Conservation (phyloP, 1,140 invertebrate genomes). For the Vanessa tameamea region DNA sequence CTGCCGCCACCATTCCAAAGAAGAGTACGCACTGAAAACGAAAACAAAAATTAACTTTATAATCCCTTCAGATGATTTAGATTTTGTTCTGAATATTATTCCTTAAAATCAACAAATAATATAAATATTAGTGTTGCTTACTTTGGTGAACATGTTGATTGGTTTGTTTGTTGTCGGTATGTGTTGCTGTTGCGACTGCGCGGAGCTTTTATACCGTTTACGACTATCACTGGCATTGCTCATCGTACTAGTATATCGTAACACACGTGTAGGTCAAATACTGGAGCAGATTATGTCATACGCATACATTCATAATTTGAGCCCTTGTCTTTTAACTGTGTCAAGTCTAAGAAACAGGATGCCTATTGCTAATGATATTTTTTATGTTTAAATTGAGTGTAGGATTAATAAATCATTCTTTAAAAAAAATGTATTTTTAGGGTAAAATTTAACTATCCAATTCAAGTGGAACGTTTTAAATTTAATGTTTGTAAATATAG, state of each 20-base stretch:
- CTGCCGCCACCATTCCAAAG: slow-evolving; percentile 56
- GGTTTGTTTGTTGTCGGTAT: slow-evolving; percentile 49
- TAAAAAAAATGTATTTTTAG: not conserved
- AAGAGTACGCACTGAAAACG: slow-evolving; percentile 59
- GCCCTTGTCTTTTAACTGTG: slow-evolving; percentile 23
- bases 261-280: slow-evolving; percentile 45
- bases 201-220: slow-evolving; percentile 58
- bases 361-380: not conserved
- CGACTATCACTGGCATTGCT: slow-evolving; percentile 31
- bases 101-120: not conserved
- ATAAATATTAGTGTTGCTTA: slow-evolving; percentile 43
- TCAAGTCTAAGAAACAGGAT: slow-evolving; percentile 29
- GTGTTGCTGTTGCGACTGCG: slow-evolving; percentile 41
- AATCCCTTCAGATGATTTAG: not conserved
- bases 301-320: slow-evolving; percentile 15
- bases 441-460: too few species aligned
- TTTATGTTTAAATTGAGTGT: not conserved
- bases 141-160: slow-evolving; percentile 65
- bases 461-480: too few species aligned
- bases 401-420: not conserved
- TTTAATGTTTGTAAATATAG: too few species aligned
- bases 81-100: not conserved
- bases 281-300: slow-evolving; percentile 47
- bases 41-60: not conserved
- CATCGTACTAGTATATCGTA: slow-evolving; percentile 28